Base-by-base conservation (phyloP, 2,888 invertebrate genomes). In the Melikaiella ostensackeni region DNA sequence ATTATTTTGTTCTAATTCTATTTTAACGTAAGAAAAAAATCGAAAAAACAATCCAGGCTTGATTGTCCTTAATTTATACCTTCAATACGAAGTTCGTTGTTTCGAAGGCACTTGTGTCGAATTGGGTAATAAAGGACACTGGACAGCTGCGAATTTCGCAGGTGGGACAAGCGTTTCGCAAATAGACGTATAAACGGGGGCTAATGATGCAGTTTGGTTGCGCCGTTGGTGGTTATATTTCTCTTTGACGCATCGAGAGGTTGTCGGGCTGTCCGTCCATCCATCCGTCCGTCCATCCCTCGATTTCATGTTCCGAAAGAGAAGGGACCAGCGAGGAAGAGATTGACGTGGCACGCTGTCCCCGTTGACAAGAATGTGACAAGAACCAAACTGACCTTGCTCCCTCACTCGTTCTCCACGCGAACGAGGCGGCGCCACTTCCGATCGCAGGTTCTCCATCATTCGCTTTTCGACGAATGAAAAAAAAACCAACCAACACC, bases 341-440 rank as follows among this genome's bases (percentile, higher is more conserved):
- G 91, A 91, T 91, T 91, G 91, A 91, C 91, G 90, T 88, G 89
- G 89, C 89, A 88, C 88, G 89, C 89, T 89, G 89, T 89, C 87
- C 86, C 82, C 82, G 86, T 89, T 91, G 91, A 91, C 91, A 91
- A 91, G 91, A 91, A 91, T 91, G 91, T 90, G 91, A 91, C 91
- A 89, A 88, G 90, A 88, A 89, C 88, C 88, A 85, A 88, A 88
- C 88, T 89, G 83, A 84, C 85, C 85, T 88, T 85, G 88, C 86
- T 87, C 86, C 80, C 84, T 83, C 83, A 80, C 81, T 84, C 82
- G 82, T 84, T 83, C 82, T 80, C 75, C 78, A 79, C 77, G 81
- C 83, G 80, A 86, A 83, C 84, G 85, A 85, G 85, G 84, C 85
- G 85, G 84, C 82, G 81, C 81, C 83, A 83, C 78, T 79, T 82